Percentiles rank a stretch among this genome's conserved stretches.
These are phyloP conservation scores for Trogon melanurus DNA, from an alignment of 2,113 vertebrate genomes.

Conservation along the genomic window DNA sequence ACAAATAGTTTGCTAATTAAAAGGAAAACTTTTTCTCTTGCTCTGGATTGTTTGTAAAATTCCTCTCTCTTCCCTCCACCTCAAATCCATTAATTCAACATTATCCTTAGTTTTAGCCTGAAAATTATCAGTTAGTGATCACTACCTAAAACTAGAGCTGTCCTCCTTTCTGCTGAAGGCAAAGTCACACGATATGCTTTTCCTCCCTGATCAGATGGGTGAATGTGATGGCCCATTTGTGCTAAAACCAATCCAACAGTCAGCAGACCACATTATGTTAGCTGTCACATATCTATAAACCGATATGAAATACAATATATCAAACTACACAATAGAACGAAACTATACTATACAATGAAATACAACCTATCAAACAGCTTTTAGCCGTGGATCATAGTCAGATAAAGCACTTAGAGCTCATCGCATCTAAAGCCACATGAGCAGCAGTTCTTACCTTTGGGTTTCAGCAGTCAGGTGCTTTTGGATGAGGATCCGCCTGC, in stretches of 20 bases:
- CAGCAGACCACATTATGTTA: not conserved
- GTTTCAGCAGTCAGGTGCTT: not conserved
- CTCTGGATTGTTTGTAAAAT: not conserved
- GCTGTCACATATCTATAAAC: not conserved
- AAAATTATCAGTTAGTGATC: not conserved
- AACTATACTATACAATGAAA: too few relatives aligned
- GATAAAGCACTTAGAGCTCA: not conserved
- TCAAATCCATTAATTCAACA: not conserved
- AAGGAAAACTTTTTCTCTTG: not conserved
- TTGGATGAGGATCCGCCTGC: not conserved
- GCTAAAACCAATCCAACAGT: not conserved
- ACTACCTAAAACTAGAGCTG: not conserved
- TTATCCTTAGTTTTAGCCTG: not conserved
- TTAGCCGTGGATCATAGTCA: not conserved
- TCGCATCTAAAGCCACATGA: not conserved
- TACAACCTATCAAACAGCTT: not conserved
- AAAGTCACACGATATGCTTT: not conserved
- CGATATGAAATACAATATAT: not conserved
- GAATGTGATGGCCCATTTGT: accelerated
- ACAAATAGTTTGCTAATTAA: not conserved
- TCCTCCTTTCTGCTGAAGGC: not conserved
- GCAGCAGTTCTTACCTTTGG: not conserved
- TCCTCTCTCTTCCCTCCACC: too few relatives aligned
- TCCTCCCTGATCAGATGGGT: not conserved
- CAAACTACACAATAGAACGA: too few relatives aligned